Evolutionary conservation across 2,797 vertebrate species (phyloP), one percentile per base, ranked within the genome.

Genomic region (Rhinella marina): DNA sequence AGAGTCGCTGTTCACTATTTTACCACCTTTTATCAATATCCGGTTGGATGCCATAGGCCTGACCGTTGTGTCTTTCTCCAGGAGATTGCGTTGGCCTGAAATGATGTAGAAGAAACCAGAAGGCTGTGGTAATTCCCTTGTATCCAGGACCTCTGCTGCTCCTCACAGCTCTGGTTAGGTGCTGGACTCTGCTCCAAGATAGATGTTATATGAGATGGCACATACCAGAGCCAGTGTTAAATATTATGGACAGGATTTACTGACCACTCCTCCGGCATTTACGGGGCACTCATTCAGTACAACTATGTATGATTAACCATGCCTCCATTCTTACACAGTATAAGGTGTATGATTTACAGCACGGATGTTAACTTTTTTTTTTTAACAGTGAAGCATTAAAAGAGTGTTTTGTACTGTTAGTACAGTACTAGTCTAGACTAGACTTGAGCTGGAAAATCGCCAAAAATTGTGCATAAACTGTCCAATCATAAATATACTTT

Each of bases 21-120:
- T 96, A 0, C 98, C 98, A 0, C 97, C 97, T 89, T 94, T 96
- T 52, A 99, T 97, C 73, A 98, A 88, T 90, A 99, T 96, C 75
- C 93, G 86, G 59, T 90, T 90, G 41, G 70, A n/a, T 48, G 88
- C 84, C 88, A 89, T 88, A 7, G 61, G 9, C 59, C 14, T 2
- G 41, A 50, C 16, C 21, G 29, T 41, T n/a, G 14, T 12, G 4
- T 7, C 6, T 29, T 14, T 13, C 12, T 21, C n/a, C 62, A 27
- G 1, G 12, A 68, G 27, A 75, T 75, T 41, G 17, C 7, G 1
- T 59, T 73, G 52, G 19, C 14, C 27, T 13, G 13, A 59, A 41
- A 41, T 41, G 41, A 27, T 78, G 6, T 21, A 56, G 54, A 57
- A 79, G 16, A 57, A 82, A 16, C 1, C 41, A 9, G 62, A 27